phyloP scores from a whole-genome alignment of 2,113 vertebrate genomes.

The Sebastes schlegelii region DNA sequence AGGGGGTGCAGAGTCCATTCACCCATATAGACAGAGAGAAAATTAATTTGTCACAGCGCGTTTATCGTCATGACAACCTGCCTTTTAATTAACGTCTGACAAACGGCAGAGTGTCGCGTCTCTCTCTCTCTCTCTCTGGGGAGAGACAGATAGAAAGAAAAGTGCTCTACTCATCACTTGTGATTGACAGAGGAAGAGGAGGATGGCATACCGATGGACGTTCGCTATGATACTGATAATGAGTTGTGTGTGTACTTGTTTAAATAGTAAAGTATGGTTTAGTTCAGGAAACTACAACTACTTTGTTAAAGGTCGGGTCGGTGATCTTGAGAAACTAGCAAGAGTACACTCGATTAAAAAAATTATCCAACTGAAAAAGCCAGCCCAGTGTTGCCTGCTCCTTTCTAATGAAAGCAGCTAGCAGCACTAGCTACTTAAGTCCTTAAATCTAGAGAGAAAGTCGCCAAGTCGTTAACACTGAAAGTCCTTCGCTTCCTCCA shows the following conservation, averaged over 20 bases:
- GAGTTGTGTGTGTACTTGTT: not conserved
- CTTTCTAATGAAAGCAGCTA: too few species aligned
- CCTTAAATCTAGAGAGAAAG: too few species aligned
- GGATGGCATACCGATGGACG: not conserved
- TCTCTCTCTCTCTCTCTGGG: constrained; percentile 25
- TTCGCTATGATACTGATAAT: not conserved
- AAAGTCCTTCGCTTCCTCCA: too few species aligned
- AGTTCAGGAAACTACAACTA: not conserved
- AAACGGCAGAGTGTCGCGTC: constrained; percentile 46
- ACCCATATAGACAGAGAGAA: constrained; percentile 52
- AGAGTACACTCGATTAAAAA: too few species aligned
- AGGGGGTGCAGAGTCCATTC: constrained; percentile 47
- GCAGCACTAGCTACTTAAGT: too few species aligned
- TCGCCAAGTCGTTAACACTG: too few species aligned
- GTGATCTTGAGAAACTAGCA: too few species aligned
- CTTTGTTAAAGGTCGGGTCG: not conserved
- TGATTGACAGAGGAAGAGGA: constrained; percentile 16
- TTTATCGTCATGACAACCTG: constrained; percentile 77
- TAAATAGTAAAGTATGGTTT: not conserved
- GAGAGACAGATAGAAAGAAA: constrained; percentile 19
- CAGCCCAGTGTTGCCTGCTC: too few species aligned
- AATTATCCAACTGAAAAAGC: too few species aligned
- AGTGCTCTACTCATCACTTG: not conserved
- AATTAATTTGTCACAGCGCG: constrained; percentile 75
- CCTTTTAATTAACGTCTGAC: constrained; percentile 77